Evolutionary conservation across 2,888 invertebrate genomes (phyloP).

Genomic region (Nomada hirtipes): DNA sequence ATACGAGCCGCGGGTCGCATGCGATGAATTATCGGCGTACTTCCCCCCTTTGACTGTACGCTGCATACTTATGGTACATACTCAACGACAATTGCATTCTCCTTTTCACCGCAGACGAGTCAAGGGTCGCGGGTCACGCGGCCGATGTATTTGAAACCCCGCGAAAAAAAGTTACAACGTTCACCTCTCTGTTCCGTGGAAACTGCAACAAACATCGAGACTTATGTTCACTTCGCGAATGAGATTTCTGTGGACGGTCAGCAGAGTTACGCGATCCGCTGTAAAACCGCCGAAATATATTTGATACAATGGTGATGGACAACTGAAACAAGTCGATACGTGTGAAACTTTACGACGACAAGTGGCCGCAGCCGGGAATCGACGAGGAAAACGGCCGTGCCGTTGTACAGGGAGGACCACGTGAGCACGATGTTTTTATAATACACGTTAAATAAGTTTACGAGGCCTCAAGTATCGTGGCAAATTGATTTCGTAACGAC

Average conservation of each 20-base stretch:
- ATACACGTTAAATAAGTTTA: conserved; percentile 78
- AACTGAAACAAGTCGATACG: conserved; percentile 33
- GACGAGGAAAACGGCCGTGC: conserved; percentile 16
- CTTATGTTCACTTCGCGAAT: neutral
- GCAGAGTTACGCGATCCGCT: neutral
- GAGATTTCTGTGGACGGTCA: neutral
- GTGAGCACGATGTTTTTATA: conserved; percentile 74
- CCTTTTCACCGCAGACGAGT: neutral
- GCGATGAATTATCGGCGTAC: conserved; percentile 3
- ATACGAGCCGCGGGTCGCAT: neutral
- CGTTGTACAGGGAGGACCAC: conserved; percentile 38
- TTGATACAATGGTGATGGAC: conserved; percentile 3
- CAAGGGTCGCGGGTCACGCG: no score
- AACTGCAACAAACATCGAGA: neutral
- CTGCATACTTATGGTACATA: no score
- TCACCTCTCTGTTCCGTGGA: no score
- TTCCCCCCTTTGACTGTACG: neutral
- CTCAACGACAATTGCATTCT: neutral
- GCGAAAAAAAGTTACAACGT: no score
- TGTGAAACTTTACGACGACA: conserved; percentile 37
- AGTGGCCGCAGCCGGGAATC: neutral
- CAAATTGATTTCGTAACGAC: conserved; percentile 77
- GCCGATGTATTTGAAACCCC: no score
- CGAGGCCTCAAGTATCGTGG: conserved; percentile 72
- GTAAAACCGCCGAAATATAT: conserved; percentile 15